phyloP scores from a whole-genome alignment of 2,797 vertebrate species.

The Syngnathus rostellatus region DNA sequence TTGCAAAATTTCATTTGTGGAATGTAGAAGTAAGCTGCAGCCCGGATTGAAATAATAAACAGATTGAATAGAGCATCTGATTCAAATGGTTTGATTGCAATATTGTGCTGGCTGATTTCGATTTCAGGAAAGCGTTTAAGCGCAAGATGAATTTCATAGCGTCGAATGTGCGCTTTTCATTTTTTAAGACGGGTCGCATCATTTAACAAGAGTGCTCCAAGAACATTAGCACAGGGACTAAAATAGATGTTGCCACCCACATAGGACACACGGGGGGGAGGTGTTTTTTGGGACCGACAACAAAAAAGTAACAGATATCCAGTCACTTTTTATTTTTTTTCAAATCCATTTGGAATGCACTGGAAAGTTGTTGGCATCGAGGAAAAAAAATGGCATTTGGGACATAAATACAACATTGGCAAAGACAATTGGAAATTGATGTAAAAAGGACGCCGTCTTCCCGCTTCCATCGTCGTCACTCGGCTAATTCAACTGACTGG shows the following conservation, averaged over 20 bases:
- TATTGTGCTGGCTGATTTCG: neutral
- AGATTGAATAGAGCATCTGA: too few species aligned
- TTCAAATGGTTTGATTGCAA: too few species aligned
- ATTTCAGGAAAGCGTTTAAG: conserved; percentile 1
- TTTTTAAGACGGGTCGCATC: conserved; percentile 4
- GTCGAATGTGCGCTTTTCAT: conserved; percentile 2
- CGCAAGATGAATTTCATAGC: neutral
- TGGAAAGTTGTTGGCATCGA: neutral
- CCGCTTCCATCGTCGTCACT: conserved; percentile 29
- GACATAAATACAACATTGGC: neutral
- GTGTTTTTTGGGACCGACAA: neutral
- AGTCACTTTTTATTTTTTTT: neutral
- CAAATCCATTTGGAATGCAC: neutral
- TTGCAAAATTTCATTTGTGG: too few species aligned
- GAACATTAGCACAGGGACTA: conserved; percentile 5
- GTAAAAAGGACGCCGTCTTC: conserved; percentile 1
- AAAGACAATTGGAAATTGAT: conserved; percentile 16
- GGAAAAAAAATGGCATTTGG: too few species aligned
- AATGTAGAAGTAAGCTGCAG: too few species aligned
- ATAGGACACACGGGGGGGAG: neutral
- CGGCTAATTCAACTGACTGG: conserved; percentile 46
- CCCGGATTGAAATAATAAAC: too few species aligned
- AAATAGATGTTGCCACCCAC: conserved; percentile 3
- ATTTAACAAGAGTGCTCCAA: conserved; percentile 8
- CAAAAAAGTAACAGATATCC: neutral